These are phyloP conservation scores for Pelochelys cantorii DNA, from an alignment of 2,797 vertebrate genomes.

Conservation along the genomic window DNA sequence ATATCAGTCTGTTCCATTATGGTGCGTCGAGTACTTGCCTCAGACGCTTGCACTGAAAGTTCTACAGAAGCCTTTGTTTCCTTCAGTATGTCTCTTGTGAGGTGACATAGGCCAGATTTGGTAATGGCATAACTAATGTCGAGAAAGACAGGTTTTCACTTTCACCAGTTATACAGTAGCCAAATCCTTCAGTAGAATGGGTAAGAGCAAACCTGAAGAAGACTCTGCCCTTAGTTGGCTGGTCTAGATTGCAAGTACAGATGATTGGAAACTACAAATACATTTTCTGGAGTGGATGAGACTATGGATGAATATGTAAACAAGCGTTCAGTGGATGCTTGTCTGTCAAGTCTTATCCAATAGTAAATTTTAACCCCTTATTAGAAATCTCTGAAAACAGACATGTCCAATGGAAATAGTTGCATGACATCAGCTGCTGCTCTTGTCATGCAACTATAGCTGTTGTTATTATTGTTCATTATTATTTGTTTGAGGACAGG, in stretches of 20 bases:
- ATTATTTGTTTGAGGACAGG: not conserved
- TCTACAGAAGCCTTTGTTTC: accelerated
- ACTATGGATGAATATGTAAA: not conserved
- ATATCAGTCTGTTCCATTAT: accelerated
- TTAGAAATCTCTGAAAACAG: not conserved
- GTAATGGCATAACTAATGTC: not conserved
- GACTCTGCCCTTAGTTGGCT: not conserved
- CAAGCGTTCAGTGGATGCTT: not conserved
- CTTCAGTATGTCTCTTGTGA: accelerated
- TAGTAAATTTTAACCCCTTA: not conserved
- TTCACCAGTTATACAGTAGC: not conserved
- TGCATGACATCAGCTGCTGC: not conserved
- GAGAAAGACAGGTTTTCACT: not conserved
- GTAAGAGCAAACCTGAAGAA: not conserved
- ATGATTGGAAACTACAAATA: not conserved
- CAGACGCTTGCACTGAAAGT: accelerated
- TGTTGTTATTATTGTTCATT: not conserved
- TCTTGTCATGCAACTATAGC: too few relatives aligned
- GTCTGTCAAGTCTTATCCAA: not conserved
- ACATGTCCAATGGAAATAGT: not conserved
- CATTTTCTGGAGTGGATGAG: not conserved
- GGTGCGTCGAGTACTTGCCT: not conserved
- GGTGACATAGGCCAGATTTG: not conserved
- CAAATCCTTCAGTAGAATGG: not conserved
- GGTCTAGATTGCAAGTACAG: not conserved